A percentile compares a stretch with the other conserved stretches of the same genome.
phyloP scores from a whole-genome alignment of 2,797 vertebrate species.

The Anas bernieri region DNA sequence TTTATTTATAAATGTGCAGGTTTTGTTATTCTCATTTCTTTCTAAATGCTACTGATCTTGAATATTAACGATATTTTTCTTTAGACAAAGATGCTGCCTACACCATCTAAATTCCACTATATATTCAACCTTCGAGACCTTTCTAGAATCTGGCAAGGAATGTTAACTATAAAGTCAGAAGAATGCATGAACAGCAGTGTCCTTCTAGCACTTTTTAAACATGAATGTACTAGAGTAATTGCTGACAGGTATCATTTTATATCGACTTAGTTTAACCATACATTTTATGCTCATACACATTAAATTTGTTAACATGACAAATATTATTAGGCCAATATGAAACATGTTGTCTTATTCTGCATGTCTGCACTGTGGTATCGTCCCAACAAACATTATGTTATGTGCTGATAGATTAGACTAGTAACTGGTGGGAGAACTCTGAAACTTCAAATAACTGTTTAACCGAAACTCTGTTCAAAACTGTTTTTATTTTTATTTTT shows the following conservation, averaged over 20 bases:
- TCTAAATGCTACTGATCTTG: background rate
- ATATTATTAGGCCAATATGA: background rate
- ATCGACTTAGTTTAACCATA: background rate
- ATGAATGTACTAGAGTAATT: slow-evolving; percentile 82
- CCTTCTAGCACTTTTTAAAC: slow-evolving; percentile 79
- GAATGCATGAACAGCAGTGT: slow-evolving; percentile 56
- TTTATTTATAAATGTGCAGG: background rate
- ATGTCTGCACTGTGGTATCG: background rate
- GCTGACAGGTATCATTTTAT: slow-evolving; percentile 78
- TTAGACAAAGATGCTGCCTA: slow-evolving; percentile 82
- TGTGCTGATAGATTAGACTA: background rate
- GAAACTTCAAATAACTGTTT: background rate
- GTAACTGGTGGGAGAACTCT: background rate
- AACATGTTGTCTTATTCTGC: background rate
- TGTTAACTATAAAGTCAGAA: slow-evolving; percentile 77
- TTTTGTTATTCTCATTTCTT: background rate
- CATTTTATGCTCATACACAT: background rate
- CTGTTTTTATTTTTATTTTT: too few relatives aligned
- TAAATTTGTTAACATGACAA: background rate
- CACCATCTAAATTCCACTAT: slow-evolving; percentile 84
- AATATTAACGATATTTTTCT: background rate
- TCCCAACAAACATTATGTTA: background rate
- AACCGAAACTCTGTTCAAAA: background rate
- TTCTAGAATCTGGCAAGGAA: slow-evolving; percentile 85
- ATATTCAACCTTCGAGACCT: slow-evolving; percentile 84